Conservation (phyloP, 2,888 invertebrate genomes). For the Meganola albula region DNA sequence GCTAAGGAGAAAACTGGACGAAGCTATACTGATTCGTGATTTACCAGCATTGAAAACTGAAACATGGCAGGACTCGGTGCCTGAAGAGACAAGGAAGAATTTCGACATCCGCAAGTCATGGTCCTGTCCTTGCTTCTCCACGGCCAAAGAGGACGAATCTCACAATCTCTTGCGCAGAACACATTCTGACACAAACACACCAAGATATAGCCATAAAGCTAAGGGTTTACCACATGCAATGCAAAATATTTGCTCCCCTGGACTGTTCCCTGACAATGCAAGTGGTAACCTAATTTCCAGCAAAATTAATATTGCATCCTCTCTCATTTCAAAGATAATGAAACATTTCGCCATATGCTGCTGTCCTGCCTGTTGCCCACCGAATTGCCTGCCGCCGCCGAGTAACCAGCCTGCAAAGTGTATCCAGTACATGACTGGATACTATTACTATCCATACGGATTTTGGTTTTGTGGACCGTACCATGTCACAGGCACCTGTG, state of each 20-base stretch:
- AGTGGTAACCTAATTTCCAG: too few species aligned
- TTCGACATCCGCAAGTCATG: not conserved
- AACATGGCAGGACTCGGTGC: not conserved
- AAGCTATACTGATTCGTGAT: conserved; percentile 28
- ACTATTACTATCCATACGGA: conserved; percentile 64
- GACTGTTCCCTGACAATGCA: too few species aligned
- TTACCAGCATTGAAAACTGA: not conserved
- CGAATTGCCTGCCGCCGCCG: conserved; percentile 50
- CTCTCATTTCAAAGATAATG: too few species aligned
- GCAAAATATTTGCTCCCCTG: too few species aligned
- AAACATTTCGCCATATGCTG: too few species aligned
- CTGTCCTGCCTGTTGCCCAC: conserved; percentile 25
- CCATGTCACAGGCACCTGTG: conserved; percentile 47
- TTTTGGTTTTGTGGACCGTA: conserved; percentile 65
- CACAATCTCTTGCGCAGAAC: not conserved
- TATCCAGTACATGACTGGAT: conserved; percentile 58
- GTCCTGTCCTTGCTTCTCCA: not conserved
- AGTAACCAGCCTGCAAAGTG: conserved; percentile 52
- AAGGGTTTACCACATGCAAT: too few species aligned
- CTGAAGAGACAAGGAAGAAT: not conserved
- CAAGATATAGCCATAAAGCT: too few species aligned
- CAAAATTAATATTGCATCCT: too few species aligned
- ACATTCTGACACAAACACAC: too few species aligned
- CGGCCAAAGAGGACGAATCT: not conserved
- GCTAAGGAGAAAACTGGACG: conserved; percentile 40